phyloP scores from a whole-genome alignment of 2,113 vertebrate genomes.

The Apaloderma vittatum region DNA sequence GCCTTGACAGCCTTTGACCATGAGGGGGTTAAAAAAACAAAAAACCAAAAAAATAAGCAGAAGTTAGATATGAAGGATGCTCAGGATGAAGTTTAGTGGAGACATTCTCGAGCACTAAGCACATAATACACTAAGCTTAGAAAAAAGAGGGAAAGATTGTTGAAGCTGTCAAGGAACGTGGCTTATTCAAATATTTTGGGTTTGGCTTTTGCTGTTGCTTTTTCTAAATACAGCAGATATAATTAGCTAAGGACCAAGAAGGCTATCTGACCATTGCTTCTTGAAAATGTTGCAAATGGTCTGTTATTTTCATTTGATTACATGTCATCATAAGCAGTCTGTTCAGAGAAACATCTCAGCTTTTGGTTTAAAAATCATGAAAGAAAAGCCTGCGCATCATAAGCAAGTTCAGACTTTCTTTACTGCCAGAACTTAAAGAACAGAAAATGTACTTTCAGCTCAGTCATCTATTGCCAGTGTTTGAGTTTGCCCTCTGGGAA shows the following conservation, averaged over 20 bases:
- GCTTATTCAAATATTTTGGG: not conserved
- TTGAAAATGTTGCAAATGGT: not conserved
- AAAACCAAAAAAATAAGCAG: not conserved
- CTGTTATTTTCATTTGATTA: not conserved
- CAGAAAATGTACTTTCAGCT: not conserved
- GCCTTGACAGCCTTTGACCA: slow-evolving; percentile 8
- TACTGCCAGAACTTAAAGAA: not conserved
- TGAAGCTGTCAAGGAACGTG: slow-evolving; percentile 20
- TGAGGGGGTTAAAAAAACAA: not conserved
- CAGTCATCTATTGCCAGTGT: not conserved
- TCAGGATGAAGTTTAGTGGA: slow-evolving; percentile 35
- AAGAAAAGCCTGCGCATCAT: not conserved
- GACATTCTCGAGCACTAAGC: slow-evolving; percentile 20
- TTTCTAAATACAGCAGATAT: not conserved
- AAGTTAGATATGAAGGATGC: slow-evolving; percentile 27
- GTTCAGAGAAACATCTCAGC: not conserved
- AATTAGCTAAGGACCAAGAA: too few species aligned
- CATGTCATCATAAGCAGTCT: not conserved
- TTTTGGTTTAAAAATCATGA: not conserved
- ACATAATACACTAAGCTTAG: not conserved
- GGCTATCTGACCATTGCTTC: not conserved
- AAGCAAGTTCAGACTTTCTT: not conserved
- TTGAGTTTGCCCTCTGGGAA: not conserved
- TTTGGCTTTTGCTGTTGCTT: not conserved
- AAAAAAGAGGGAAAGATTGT: not conserved